Conservation (phyloP, 2,888 invertebrate species). For the Lepidonotus clava region DNA sequence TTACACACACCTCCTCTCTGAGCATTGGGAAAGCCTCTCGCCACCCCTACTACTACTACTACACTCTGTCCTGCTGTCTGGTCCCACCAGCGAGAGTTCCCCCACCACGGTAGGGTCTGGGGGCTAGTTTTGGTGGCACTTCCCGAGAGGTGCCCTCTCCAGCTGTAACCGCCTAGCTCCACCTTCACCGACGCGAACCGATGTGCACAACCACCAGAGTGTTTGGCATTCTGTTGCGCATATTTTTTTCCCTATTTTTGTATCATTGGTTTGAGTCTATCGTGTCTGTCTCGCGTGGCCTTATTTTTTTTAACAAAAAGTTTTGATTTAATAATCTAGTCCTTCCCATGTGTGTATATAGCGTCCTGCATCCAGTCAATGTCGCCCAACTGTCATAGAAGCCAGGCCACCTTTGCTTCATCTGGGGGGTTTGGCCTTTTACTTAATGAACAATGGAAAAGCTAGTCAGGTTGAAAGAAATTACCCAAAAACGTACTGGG, state of each 20-base stretch:
- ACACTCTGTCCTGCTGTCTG: conserved; percentile 13
- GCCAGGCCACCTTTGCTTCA: conserved; percentile 52
- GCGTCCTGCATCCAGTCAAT: conserved; percentile 11
- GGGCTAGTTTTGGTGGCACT: background rate
- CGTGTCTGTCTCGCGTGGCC: conserved; percentile 34
- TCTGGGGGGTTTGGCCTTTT: background rate
- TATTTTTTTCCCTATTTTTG: background rate
- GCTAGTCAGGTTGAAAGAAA: too few species aligned
- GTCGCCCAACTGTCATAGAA: background rate
- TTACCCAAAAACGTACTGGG: too few species aligned
- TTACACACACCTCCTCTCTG: background rate
- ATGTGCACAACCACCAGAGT: conserved; percentile 34
- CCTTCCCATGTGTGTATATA: conserved; percentile 7
- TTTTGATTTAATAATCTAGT: background rate
- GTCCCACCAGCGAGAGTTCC: background rate
- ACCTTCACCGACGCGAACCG: background rate
- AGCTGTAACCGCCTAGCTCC: background rate
- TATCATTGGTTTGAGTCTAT: background rate
- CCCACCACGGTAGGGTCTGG: background rate
- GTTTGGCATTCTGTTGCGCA: conserved; percentile 49
- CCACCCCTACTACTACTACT: conserved; percentile 32
- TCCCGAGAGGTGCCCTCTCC: background rate
- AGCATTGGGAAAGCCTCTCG: background rate
- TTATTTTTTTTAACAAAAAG: background rate
- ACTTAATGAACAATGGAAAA: too few species aligned